Base-by-base conservation (phyloP, 2,888 invertebrate species). In the Drosophila phalerata region DNA sequence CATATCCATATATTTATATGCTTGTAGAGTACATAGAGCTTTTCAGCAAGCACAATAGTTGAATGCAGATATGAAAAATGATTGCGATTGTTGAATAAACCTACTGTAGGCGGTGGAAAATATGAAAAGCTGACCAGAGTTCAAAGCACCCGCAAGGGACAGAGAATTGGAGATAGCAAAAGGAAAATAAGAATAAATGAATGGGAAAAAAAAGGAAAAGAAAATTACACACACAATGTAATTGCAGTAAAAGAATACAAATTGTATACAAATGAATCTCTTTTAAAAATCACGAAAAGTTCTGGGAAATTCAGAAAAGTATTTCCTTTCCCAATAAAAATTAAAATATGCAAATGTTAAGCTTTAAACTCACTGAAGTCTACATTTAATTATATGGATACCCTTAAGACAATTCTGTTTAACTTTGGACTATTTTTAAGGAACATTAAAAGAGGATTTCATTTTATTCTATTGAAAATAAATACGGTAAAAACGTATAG, bases 181-280 rank as follows among this genome's bases (percentile, higher is more conserved):
- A 62, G 43, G 19, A 62, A 55, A 30, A 40, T n/a, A 22, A 28
- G 17, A 38, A 10, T 37, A 1, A 42, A 28, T 13, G 17, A 11
- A 28, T n/a, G 30, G 30, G 8, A 32, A 4, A 15, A 56, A 56
- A 40, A 32, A 22, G 43, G 40, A 42, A 34, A 22, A 47, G 47
- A 55, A 63, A 72, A 60, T 64, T 40, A 48, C 63, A 19, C 48
- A 34, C 49, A 74, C 79, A 78, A 51, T 68, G 74, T 30, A 55
- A 56, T 57, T 55, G 74, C 74, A 61, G 48, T 34, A 28, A 63
- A 22, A 42, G 47, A 38, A 48, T 32, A 63, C 58, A 63, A 47
- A 63, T 57, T 42, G 49, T 52, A 37, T 28, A 22, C 61, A 53
- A 53, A 53, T 34, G 28, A 17, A 47, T n/a, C 56, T 43, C 51